Evolutionary conservation across 1,140 invertebrate genomes (phyloP), one percentile per base, ranked within the genome.

Genomic region (Brachionus plicatilis): DNA sequence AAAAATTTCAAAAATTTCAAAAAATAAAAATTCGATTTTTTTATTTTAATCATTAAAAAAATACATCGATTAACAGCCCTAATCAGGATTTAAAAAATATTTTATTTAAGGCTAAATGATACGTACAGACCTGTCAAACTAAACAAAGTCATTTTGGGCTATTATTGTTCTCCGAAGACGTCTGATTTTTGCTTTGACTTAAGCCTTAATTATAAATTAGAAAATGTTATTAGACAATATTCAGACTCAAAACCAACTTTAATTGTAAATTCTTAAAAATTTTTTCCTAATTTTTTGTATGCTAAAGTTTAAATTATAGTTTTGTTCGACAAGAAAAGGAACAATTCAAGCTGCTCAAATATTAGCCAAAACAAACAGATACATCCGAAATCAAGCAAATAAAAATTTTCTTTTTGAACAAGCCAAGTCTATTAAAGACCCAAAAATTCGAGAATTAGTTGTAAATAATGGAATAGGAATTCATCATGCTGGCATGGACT

Each of bases 111-210:
- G 87, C 91, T 94, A 86, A 92, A 91, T 78, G 93, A 94, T 78
- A 91, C 92, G 85, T 90, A 91, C 85, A 91, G 94, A 75, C 94
- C 94, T 27, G 94, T 95, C 0, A 91, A 92, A 87, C 88, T 95
- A 1, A 91, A 91, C 24, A 93, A 93, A 86, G 89, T 94, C 70
- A 93, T 95, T 0, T 88, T 93, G 85, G 94, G 93, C 1, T 94
- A 93, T 87, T 90, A 90, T 0, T 92, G 90, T 83, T 86, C 86
- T 8, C 87, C 89, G 50, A 88, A 86, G 85, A 89, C 85, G 85
- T 91, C 88, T 86, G 91, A 92, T 60, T 95, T 94, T 87, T 92
- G 92, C 85, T 95, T 95, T 89, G 94, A 95, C 87, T 90, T 94
- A 75, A 91, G 90, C 9, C 91, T 95, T 24, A 94, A 91, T 86